Percentiles rank a stretch among this genome's conserved stretches.
Conservation (phyloP, 2,113 vertebrate genomes). For the Anoura caudifer region DNA sequence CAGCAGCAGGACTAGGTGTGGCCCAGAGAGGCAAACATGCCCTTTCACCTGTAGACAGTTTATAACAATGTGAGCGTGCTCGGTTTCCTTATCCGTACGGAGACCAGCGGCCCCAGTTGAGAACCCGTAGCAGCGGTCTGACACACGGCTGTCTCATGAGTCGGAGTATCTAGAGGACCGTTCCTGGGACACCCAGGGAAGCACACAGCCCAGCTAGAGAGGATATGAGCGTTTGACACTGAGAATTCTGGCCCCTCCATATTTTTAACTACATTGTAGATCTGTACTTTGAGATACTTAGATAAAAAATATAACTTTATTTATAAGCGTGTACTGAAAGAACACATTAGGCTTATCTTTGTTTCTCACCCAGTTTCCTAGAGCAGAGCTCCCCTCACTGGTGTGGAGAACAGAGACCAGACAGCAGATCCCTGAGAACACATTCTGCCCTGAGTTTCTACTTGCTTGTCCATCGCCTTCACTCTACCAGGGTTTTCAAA, state of each 20-base stretch:
- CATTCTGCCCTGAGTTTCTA: not conserved
- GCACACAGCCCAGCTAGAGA: not conserved
- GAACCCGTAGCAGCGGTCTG: not conserved
- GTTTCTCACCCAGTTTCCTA: not conserved
- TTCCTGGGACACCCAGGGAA: not conserved
- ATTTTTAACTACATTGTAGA: not conserved
- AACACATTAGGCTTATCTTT: not conserved
- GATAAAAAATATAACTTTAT: not conserved
- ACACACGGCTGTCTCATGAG: not conserved
- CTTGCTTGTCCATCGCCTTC: not conserved
- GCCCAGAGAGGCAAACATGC: conserved; percentile 6
- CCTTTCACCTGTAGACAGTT: not conserved
- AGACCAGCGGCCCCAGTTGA: not conserved
- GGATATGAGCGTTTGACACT: not conserved
- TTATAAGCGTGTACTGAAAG: not conserved
- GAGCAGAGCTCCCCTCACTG: not conserved
- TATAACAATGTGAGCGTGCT: not conserved
- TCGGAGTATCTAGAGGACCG: not conserved
- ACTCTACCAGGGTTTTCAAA: not conserved
- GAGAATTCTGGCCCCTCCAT: not conserved
- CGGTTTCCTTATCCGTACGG: not conserved
- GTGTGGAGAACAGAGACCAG: not conserved
- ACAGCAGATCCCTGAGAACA: not conserved
- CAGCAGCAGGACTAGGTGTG: not conserved
- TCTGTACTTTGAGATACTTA: not conserved